Conservation (phyloP, 1,140 invertebrate species). For the Leptopilina clavipes region DNA sequence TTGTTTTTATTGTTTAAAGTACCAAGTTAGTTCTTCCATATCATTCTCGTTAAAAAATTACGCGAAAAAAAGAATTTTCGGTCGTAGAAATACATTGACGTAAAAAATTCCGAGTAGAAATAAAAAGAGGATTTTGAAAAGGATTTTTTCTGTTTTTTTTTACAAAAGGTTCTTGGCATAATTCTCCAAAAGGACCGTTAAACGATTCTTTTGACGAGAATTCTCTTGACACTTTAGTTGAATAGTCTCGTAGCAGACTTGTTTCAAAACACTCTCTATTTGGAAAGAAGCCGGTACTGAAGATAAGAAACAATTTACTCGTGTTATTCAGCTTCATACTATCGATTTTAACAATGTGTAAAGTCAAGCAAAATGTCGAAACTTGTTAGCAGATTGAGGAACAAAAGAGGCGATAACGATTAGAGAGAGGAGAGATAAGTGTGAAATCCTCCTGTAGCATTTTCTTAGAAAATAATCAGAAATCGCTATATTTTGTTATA, state of each 20-base stretch:
- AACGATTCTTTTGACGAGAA: constrained; percentile 28
- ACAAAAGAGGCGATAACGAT: constrained; percentile 29
- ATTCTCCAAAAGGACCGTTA: neutral
- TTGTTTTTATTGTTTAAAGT: too few relatives aligned
- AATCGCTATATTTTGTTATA: neutral
- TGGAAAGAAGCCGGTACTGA: constrained; percentile 9
- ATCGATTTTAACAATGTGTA: constrained; percentile 22
- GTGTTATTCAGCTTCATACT: neutral
- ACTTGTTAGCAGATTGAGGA: constrained; percentile 25
- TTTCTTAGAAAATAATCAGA: constrained; percentile 10
- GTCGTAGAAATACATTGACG: neutral
- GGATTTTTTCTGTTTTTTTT: neutral
- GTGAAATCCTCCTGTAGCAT: neutral
- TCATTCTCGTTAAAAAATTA: too few relatives aligned
- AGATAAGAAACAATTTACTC: constrained; percentile 23
- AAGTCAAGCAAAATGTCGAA: constrained; percentile 5
- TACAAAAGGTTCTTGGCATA: neutral
- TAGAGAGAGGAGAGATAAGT: constrained; percentile 10
- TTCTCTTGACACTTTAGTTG: constrained; percentile 3
- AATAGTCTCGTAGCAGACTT: constrained; percentile 2
- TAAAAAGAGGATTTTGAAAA: neutral
- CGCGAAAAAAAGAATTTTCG: too few relatives aligned
- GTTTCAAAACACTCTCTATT: neutral
- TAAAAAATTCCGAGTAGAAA: neutral
- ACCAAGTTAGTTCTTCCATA: too few relatives aligned